phyloP scores from a whole-genome alignment of 2,797 vertebrate species.

The Pitangus sulphuratus region DNA sequence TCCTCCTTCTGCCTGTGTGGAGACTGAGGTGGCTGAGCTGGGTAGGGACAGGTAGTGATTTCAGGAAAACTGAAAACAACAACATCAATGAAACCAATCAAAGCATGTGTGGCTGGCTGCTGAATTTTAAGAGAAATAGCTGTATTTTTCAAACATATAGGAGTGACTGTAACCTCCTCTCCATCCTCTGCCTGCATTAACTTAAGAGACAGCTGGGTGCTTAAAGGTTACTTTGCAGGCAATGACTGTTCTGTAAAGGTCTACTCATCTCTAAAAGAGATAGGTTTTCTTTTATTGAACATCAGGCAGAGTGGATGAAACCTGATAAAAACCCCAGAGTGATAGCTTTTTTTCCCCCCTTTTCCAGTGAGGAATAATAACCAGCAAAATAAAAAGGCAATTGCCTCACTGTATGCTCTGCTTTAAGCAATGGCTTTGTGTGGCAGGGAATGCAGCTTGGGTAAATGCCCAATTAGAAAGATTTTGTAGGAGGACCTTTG shows the following conservation, averaged over 20 bases:
- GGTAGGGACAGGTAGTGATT: not conserved
- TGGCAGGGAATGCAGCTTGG: not conserved
- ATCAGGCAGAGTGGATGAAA: slow-evolving; percentile 53
- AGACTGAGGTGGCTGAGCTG: not conserved
- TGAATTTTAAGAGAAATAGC: slow-evolving; percentile 50
- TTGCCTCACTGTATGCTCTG: slow-evolving; percentile 10
- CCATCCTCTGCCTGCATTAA: slow-evolving; percentile 59
- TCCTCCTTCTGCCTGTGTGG: fast-evolving
- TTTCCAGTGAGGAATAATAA: slow-evolving; percentile 38
- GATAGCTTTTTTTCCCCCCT: not conserved
- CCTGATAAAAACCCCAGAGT: slow-evolving; percentile 39
- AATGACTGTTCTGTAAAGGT: slow-evolving; percentile 54
- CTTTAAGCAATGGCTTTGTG: not conserved
- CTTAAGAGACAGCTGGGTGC: slow-evolving; percentile 38
- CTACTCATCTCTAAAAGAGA: slow-evolving; percentile 55
- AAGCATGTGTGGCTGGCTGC: not conserved
- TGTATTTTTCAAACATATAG: slow-evolving; percentile 26
- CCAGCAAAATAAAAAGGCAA: slow-evolving; percentile 35
- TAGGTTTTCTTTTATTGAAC: slow-evolving; percentile 67
- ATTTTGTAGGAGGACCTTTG: slow-evolving; percentile 46
- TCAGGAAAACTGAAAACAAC: not conserved
- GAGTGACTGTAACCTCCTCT: slow-evolving; percentile 40
- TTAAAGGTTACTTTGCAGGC: slow-evolving; percentile 62
- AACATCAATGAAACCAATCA: not conserved
- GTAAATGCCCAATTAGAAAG: slow-evolving; percentile 59